Base-by-base conservation (phyloP, 2,113 vertebrate genomes). In the Nycticryphes semicollaris region DNA sequence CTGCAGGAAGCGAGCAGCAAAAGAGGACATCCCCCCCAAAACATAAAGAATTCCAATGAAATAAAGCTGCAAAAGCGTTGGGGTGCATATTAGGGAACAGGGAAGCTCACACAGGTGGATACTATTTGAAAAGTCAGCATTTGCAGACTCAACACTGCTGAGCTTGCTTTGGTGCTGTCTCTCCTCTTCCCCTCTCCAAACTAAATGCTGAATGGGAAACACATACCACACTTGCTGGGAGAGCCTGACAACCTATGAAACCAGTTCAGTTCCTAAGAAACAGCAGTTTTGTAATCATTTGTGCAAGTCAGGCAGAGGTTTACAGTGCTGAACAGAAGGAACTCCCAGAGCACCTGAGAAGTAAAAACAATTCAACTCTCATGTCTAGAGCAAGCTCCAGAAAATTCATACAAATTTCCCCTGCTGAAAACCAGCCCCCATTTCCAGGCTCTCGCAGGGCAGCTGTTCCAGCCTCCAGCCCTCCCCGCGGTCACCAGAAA, bases 241-340 rank as follows among this genome's bases (percentile, higher is more conserved):
- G 62, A 82, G 41, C 10, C 23, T 89, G 37, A 64, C 57, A 90
- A 75, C 12, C 20, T 69, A 45, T 25, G 62, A 82, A 90, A 92
- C 27, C 82, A n/a, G 53, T 31, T 67, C 74, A 54, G 28, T 69
- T 78, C 76, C 92, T 67, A 68, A 51, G 85, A 69, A 92, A 73
- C 28, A 51, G 59, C 39, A 87, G 77, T 66, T 94, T 83, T 92
- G 91, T 85, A 94, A 87, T 84, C 25, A 85, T 73, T 92, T 91
- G 81, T 94, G 81, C 91, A 88, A 92, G 80, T 92, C 90, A 92
- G 84, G 90, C 76, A 88, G 56, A 66, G n/a, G 33, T 50, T 82
- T 88, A 87, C 22, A 60, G n/a, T 22, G 62, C 88, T 69, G 78
- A 81, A 85, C 81, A 67, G 70, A 4, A 93, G 28, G 19, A 94